Percentiles rank a stretch among this genome's conserved stretches.
Conservation (phyloP, 2,113 vertebrate genomes). For the Paramisgurnus dabryanus region DNA sequence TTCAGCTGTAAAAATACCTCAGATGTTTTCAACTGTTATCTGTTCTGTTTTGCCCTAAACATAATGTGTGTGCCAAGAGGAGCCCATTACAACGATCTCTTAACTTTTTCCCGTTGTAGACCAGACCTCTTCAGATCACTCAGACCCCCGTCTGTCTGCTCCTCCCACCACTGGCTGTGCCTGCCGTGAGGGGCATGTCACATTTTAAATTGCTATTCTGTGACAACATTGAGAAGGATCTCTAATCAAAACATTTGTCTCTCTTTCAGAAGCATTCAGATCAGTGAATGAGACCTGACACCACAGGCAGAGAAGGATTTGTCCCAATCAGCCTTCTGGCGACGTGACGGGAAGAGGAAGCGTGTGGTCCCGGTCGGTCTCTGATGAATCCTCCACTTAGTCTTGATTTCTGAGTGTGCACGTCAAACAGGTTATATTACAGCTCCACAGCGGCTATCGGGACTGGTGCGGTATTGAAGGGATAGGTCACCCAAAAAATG, state of each 20-base stretch:
- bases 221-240: conserved; percentile 73
- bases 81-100: conserved; percentile 9
- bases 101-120: not conserved
- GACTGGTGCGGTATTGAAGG: conserved; percentile 47
- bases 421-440: conserved; percentile 70
- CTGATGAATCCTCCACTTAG: conserved; percentile 80
- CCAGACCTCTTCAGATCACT: conserved; percentile 27
- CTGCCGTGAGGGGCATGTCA: not conserved
- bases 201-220: conserved; percentile 65
- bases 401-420: conserved; percentile 73
- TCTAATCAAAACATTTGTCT: conserved; percentile 82
- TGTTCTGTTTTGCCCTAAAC: not conserved
- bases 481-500: too few relatives aligned
- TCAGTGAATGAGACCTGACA: conserved; percentile 75
- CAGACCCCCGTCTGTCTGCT: conserved; percentile 19
- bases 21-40: not conserved
- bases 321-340: conserved; percentile 76
- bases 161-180: not conserved
- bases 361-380: conserved; percentile 68
- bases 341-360: conserved; percentile 66
- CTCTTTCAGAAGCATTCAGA: conserved; percentile 67
- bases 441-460: conserved; percentile 40
- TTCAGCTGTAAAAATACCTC: too few relatives aligned
- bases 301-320: conserved; percentile 71
- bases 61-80: not conserved